Conservation (phyloP, 2,113 vertebrate genomes). For the Chaenogobius annularis region DNA sequence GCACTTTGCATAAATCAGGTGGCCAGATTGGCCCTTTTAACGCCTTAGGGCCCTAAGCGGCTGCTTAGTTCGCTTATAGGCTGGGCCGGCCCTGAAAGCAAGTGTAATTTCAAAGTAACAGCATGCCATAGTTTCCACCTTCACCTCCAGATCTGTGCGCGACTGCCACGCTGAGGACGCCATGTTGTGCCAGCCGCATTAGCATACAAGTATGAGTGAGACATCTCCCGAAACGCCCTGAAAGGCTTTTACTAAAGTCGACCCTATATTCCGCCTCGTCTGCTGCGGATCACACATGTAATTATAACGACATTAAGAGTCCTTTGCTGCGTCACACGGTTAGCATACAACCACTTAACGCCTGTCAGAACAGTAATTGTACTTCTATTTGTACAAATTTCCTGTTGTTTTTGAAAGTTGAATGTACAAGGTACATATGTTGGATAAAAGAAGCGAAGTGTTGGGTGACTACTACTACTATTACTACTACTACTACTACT, state of each 20-base stretch:
- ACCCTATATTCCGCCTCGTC: background rate
- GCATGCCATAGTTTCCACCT: background rate
- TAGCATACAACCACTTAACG: background rate
- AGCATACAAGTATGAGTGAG: constrained; percentile 8
- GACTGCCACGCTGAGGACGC: constrained; percentile 4
- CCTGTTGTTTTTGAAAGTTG: background rate
- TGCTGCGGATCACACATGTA: background rate
- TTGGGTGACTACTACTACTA: no score
- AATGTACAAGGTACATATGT: background rate
- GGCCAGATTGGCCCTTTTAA: no score
- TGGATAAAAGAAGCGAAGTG: background rate
- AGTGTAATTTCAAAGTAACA: background rate
- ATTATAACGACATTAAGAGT: background rate
- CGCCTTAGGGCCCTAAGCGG: no score
- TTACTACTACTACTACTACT: no score
- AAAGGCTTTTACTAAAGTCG: background rate
- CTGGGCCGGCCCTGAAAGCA: no score
- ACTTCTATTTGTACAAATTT: background rate
- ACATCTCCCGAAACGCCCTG: background rate
- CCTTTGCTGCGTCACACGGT: background rate
- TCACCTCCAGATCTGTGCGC: background rate
- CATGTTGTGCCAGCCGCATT: background rate
- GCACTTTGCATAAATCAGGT: no score
- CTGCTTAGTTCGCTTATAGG: no score
- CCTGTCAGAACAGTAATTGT: background rate